Percentiles rank a stretch among this genome's conserved stretches.
phyloP scores from a whole-genome alignment of 2,888 invertebrate genomes.

The Parnassius glacialis region DNA sequence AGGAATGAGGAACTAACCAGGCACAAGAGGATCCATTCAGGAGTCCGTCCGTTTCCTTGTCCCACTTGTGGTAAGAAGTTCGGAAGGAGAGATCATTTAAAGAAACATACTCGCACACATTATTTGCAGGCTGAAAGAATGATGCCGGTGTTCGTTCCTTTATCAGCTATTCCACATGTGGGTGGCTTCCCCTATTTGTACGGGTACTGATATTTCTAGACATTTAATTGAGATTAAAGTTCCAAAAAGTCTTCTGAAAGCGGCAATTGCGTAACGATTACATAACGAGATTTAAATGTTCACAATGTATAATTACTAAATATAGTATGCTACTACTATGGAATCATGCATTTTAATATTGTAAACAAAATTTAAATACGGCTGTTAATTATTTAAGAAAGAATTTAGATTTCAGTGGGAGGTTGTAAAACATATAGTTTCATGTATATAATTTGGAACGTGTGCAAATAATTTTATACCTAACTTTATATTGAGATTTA shows the following conservation, averaged over 20 bases:
- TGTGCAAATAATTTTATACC: slow-evolving; percentile 13
- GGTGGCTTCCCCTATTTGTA: slow-evolving; percentile 76
- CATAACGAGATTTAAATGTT: too few relatives aligned
- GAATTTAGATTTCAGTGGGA: slow-evolving; percentile 2
- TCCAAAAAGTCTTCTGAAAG: too few relatives aligned
- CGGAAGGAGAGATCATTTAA: slow-evolving; percentile 95
- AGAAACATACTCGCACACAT: slow-evolving; percentile 96
- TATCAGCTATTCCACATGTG: slow-evolving; percentile 74
- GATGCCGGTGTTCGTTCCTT: slow-evolving; percentile 82
- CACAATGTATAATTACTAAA: too few relatives aligned
- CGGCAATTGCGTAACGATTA: too few relatives aligned
- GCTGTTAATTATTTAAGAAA: slow-evolving; percentile 16
- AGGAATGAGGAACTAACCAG: slow-evolving; percentile 95
- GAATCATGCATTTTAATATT: slow-evolving; percentile 1
- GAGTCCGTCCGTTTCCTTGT: slow-evolving; percentile 92
- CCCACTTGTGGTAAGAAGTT: slow-evolving; percentile 94
- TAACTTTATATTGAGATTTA: slow-evolving; percentile 4
- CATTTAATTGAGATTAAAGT: background rate
- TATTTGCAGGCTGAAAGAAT: slow-evolving; percentile 81
- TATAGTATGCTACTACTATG: too few relatives aligned
- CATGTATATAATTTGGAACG: slow-evolving; percentile 10
- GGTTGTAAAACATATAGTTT: slow-evolving; percentile 5
- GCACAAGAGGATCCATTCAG: slow-evolving; percentile 95
- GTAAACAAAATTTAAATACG: slow-evolving; percentile 4
- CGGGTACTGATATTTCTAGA: slow-evolving; percentile 64